Evolutionary conservation across 2,797 vertebrate genomes (phyloP), one percentile per base, ranked within the genome.

Genomic region (Sebastes variabilis): DNA sequence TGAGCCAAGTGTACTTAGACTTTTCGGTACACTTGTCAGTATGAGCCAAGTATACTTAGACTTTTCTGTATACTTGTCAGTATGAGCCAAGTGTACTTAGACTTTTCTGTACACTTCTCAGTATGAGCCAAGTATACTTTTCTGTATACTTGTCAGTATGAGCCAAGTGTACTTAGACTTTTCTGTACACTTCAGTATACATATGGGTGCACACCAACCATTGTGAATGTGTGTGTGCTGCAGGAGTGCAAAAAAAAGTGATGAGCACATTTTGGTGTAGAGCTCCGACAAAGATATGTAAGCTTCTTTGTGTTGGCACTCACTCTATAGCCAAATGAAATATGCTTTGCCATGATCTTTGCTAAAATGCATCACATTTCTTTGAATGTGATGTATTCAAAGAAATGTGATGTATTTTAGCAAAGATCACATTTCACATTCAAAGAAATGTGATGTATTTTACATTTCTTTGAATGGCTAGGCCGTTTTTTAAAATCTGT

Each of bases 401-500:
- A 38, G 36, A 38, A 6, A 38, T 38, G 36, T 36, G 36, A 36
- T 36, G 36, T 5, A 36, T 13, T 36, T 36, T 36, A 36, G 12
- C 34, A 36, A 36, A 36, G 34, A 13, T 36, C 34, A 36, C 12
- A 36, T 36, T 52, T 29, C 9, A 55, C 4, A 24, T 55, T 14
- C 42, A 46, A 46, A 14, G 6, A 46, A 12, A 22, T 22, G 3
- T 7, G 20, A 5, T 27, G 34, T 54, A 30, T 55, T 38, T 32
- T 24, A 36, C 20, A 11, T 83, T 60, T 67, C 20, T 74, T 18
- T 36, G 36, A 55, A 34, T 78, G 20, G 79, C 55, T 25, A 52
- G 72, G 36, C 73, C 60, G 62, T 38, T 38, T 38, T 38, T 5
- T 38, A 38, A 36, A 38, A 75, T 83, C 81, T 38, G 80, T 88